Conservation (phyloP, 2,888 invertebrate genomes). For the Platycnemis pennipes region DNA sequence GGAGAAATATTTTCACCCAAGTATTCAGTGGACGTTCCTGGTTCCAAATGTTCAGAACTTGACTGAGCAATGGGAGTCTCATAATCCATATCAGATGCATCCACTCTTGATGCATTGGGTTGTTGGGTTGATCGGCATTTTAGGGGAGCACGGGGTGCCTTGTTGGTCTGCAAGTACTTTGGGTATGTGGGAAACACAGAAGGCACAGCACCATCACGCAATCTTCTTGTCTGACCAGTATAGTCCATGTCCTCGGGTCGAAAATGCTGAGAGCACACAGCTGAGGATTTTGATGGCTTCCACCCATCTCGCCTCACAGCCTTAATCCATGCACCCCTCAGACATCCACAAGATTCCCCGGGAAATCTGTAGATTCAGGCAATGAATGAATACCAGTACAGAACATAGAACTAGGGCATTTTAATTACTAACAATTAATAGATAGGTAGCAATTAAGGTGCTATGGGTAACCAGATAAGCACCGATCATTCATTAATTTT, state of each 20-base stretch:
- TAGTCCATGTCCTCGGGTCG: slow-evolving; percentile 34
- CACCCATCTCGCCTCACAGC: background rate
- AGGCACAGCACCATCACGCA: background rate
- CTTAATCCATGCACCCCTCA: background rate
- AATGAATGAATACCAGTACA: background rate
- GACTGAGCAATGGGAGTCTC: background rate
- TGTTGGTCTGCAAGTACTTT: background rate
- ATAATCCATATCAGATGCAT: background rate
- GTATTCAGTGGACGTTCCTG: background rate
- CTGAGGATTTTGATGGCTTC: background rate
- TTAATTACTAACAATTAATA: too few species aligned
- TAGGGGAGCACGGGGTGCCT: background rate
- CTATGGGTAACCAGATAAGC: too few species aligned
- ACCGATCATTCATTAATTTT: too few species aligned
- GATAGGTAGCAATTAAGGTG: too few species aligned
- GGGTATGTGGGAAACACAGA: slow-evolving; percentile 17
- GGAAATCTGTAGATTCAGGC: background rate
- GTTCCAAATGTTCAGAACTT: too few species aligned
- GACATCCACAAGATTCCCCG: background rate
- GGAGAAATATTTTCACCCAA: background rate
- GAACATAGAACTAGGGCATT: too few species aligned
- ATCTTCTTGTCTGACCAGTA: background rate
- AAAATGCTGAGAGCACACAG: slow-evolving; percentile 37
- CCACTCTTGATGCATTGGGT: background rate
- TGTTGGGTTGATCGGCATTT: background rate